These are phyloP conservation scores for Pedionomus torquatus DNA, from an alignment of 2,113 vertebrate genomes.

Conservation along the genomic window DNA sequence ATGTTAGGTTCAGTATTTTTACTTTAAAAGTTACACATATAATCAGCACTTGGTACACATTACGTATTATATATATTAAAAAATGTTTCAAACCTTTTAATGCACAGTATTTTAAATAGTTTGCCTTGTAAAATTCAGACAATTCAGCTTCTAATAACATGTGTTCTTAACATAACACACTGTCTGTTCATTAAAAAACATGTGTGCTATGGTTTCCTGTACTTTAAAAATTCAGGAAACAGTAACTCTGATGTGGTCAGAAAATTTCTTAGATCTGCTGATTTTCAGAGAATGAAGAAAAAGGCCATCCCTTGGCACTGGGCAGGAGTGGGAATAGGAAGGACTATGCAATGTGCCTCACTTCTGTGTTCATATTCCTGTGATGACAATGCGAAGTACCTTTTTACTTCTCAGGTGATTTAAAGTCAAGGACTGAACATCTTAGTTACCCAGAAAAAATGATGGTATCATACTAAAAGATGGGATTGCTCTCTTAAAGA, in stretches of 20 bases:
- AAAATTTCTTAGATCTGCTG: neutral
- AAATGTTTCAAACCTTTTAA: neutral
- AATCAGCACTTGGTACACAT: neutral
- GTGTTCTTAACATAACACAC: neutral
- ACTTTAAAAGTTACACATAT: neutral
- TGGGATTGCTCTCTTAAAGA: neutral
- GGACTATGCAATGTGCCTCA: neutral
- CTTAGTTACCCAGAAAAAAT: neutral
- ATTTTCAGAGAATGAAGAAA: neutral
- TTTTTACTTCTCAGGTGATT: neutral
- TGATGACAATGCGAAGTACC: neutral
- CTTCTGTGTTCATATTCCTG: neutral
- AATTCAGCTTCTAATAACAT: neutral
- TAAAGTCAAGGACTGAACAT: neutral
- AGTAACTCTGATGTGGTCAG: neutral
- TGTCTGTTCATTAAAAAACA: neutral
- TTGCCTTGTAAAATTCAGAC: neutral
- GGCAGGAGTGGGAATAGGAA: neutral
- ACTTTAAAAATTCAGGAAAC: neutral
- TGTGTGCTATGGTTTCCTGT: neutral
- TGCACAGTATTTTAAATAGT: neutral
- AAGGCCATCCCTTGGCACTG: fast-evolving
- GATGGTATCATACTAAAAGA: neutral
- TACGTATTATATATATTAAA: neutral
- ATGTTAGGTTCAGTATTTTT: neutral